Evolutionary conservation across 2,113 vertebrate species (phyloP).

Genomic region (Ivindomyrus marchei): DNA sequence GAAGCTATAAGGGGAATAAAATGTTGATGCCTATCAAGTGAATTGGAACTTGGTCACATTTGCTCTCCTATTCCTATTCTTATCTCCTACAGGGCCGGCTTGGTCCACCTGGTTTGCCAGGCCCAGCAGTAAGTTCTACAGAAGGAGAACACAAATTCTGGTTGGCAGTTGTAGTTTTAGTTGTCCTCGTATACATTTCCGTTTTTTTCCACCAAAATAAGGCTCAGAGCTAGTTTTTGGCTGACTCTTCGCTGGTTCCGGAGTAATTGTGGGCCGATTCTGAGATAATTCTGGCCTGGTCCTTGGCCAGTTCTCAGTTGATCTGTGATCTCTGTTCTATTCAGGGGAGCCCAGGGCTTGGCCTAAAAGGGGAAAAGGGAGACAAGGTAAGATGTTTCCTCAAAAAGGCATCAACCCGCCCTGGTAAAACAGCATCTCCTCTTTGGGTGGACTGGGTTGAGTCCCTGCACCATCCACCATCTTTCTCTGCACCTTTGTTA

Average conservation of each 20-base stretch:
- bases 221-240: background rate
- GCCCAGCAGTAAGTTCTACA: conserved; percentile 67
- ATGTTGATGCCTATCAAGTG: background rate
- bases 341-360: conserved; percentile 75
- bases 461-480: background rate
- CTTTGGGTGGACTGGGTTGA: background rate
- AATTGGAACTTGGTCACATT: background rate
- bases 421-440: background rate
- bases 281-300: background rate
- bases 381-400: conserved; percentile 66
- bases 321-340: conserved; percentile 25
- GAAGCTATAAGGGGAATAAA: background rate
- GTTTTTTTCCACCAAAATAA: background rate
- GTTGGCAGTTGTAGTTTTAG: background rate
- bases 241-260: background rate
- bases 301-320: background rate
- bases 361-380: conserved; percentile 81
- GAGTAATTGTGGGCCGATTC: background rate
- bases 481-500: background rate
- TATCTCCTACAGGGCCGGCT: conserved; percentile 62
- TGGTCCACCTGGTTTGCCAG: conserved; percentile 66
- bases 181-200: background rate
- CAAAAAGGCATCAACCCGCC: background rate
- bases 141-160: background rate
- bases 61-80: background rate